phyloP scores from a whole-genome alignment of 2,888 invertebrate genomes.

The Scaptomyza flava region DNA sequence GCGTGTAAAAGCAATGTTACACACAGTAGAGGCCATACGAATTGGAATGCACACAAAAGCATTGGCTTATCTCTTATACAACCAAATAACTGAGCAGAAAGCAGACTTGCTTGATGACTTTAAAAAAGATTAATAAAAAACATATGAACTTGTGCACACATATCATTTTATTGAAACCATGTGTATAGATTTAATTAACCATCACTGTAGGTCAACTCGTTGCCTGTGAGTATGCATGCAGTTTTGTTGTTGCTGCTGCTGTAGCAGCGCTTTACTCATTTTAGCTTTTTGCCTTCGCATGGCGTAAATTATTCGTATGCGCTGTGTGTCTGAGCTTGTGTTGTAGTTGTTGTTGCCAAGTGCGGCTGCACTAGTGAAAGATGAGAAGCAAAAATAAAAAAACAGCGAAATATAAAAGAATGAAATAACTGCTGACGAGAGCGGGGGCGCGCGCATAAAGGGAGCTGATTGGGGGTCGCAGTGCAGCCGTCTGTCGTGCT shows the following conservation, averaged over 20 bases:
- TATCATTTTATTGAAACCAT: constrained; percentile 1
- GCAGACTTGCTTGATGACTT: neutral
- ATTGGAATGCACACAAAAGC: constrained; percentile 9
- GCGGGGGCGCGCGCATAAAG: constrained; percentile 31
- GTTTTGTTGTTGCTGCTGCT: constrained; percentile 32
- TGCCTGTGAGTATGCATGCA: constrained; percentile 35
- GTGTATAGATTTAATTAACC: constrained; percentile 17
- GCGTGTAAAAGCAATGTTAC: constrained; percentile 60
- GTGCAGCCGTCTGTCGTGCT: constrained; percentile 41
- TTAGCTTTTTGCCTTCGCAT: constrained; percentile 73
- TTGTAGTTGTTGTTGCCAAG: constrained; percentile 53
- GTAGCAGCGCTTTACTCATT: constrained; percentile 69
- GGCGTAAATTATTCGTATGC: constrained; percentile 78
- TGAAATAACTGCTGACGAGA: constrained; percentile 57
- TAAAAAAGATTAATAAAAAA: constrained; percentile 3
- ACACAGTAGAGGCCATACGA: constrained; percentile 49
- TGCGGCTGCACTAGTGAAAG: constrained; percentile 42
- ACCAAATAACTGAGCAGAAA: neutral
- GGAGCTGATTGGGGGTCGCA: constrained; percentile 64
- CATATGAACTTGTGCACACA: neutral
- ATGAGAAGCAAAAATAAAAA: constrained; percentile 27
- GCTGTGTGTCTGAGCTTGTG: constrained; percentile 56
- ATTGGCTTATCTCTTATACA: neutral
- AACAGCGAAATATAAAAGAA: constrained; percentile 61
- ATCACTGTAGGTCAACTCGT: constrained; percentile 49